Conservation (phyloP, 2,113 vertebrate genomes). For the Notarius lentiginosus region DNA sequence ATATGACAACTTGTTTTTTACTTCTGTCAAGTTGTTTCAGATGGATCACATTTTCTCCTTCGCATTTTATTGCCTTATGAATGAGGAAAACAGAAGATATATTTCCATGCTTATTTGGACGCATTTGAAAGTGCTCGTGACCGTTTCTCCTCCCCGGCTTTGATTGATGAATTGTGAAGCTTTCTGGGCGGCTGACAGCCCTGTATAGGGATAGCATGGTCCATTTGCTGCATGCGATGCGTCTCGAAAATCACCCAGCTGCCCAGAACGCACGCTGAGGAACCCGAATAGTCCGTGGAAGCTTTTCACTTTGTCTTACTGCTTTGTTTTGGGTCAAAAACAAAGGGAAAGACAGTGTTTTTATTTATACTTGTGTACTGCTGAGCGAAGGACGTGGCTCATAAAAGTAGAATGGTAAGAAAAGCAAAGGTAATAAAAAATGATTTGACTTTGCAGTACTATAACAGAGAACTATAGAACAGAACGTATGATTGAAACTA, state of each 20-base stretch:
- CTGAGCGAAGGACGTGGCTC: background rate
- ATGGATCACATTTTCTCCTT: slow-evolving; percentile 58
- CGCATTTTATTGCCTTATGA: slow-evolving; percentile 40
- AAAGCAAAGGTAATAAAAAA: background rate
- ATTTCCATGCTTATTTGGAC: slow-evolving; percentile 56
- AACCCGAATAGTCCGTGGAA: background rate
- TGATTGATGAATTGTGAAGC: slow-evolving; percentile 44
- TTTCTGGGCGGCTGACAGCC: slow-evolving; percentile 46
- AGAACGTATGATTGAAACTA: background rate
- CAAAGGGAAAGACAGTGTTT: slow-evolving; percentile 1
- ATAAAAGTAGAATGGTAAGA: background rate
- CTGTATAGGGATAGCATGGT: slow-evolving; percentile 40
- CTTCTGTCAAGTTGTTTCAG: slow-evolving; percentile 48
- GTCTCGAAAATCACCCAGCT: slow-evolving; percentile 20
- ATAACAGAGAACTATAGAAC: background rate
- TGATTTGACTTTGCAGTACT: background rate
- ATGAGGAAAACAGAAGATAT: slow-evolving; percentile 48
- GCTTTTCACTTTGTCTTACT: background rate
- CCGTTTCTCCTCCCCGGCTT: slow-evolving; percentile 15
- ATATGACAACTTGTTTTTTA: slow-evolving; percentile 37
- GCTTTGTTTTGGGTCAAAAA: slow-evolving; percentile 17
- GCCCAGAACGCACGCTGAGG: slow-evolving; percentile 19
- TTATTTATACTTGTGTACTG: slow-evolving; percentile 5
- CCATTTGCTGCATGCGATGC: slow-evolving; percentile 26
- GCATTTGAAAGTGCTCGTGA: slow-evolving; percentile 49